phyloP scores from a whole-genome alignment of 2,888 invertebrate species.

The Chloroclystis v-ata region DNA sequence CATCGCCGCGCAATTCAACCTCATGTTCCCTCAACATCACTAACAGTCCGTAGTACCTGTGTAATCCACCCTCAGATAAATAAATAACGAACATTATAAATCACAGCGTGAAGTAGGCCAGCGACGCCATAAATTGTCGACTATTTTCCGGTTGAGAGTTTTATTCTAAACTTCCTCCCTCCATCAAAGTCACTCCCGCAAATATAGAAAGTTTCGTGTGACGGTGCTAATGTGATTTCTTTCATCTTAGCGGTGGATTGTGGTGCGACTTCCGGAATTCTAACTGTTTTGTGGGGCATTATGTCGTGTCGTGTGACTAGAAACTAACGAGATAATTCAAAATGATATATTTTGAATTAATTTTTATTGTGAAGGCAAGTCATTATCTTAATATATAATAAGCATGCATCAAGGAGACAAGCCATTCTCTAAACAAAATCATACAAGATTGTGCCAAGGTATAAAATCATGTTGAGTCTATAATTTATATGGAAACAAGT shows the following conservation, averaged over 20 bases:
- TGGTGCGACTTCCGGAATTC: not conserved
- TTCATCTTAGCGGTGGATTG: not conserved
- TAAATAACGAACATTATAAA: slow-evolving; percentile 18
- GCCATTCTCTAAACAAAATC: no score
- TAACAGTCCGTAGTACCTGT: no score
- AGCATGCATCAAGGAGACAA: no score
- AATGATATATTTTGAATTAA: no score
- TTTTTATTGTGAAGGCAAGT: no score
- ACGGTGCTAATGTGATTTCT: slow-evolving; percentile 34
- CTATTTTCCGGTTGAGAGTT: slow-evolving; percentile 46
- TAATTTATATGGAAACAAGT: no score
- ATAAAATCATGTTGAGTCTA: no score
- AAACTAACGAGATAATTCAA: no score
- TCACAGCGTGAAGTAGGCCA: slow-evolving; percentile 38
- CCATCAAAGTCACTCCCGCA: slow-evolving; percentile 63
- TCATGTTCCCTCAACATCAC: no score
- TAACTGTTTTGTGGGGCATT: not conserved
- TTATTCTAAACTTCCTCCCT: slow-evolving; percentile 59
- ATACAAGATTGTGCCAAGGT: no score
- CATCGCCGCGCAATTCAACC: no score
- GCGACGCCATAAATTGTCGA: slow-evolving; percentile 39
- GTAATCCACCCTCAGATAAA: slow-evolving; percentile 3
- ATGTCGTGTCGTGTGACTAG: not conserved
- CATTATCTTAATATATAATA: no score
- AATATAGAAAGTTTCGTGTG: slow-evolving; percentile 57